These are phyloP conservation scores for Podargus strigoides DNA, from an alignment of 2,797 vertebrate species.

Conservation along the genomic window DNA sequence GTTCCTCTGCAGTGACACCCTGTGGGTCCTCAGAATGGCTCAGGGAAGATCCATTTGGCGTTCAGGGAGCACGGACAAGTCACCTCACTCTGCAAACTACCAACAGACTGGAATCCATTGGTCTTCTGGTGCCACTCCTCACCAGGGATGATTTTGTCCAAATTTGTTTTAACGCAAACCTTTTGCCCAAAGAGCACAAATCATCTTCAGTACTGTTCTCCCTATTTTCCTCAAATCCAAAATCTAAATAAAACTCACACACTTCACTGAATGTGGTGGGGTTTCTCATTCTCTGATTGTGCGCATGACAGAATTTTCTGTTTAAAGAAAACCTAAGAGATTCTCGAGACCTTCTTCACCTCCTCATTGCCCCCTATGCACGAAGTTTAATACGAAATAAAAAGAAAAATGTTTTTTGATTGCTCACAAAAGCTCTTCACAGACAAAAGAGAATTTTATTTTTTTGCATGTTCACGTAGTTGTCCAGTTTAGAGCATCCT, in stretches of 20 bases:
- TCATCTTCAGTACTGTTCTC: background rate
- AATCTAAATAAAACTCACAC: background rate
- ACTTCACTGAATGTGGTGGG: rapidly evolving
- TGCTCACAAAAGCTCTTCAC: background rate
- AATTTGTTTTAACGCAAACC: background rate
- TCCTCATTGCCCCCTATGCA: background rate
- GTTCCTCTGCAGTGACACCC: background rate
- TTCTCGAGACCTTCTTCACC: background rate
- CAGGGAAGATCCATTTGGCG: background rate
- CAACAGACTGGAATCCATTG: background rate
- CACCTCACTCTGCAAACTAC: background rate
- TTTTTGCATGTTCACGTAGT: background rate
- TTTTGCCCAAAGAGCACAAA: background rate
- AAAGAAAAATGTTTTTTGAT: background rate
- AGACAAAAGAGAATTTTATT: background rate
- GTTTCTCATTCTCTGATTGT: background rate
- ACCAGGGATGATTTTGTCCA: background rate
- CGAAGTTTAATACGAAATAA: background rate
- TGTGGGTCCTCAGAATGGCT: background rate
- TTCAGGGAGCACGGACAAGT: background rate
- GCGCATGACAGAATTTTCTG: background rate
- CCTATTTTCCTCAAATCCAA: background rate
- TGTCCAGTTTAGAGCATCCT: background rate
- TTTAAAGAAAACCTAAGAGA: background rate
- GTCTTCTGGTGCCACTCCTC: background rate